A percentile compares a stretch with the other conserved stretches of the same genome.
Evolutionary conservation across 2,888 invertebrate species (phyloP).

Genomic region (Coenonympha glycerion): DNA sequence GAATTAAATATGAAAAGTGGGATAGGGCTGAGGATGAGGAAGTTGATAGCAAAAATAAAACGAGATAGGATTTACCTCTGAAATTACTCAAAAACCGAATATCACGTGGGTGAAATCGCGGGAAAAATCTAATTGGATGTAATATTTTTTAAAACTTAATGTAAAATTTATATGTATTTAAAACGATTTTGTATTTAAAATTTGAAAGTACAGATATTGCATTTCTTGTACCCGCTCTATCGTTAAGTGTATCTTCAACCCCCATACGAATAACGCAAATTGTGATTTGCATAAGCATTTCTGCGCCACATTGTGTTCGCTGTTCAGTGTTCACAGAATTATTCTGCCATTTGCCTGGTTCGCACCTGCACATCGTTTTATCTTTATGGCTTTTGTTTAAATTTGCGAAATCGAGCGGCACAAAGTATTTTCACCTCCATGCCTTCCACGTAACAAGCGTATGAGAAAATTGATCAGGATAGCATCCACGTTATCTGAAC

Average conservation of each 20-base stretch:
- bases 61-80: too few relatives aligned
- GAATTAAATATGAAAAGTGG: too few relatives aligned
- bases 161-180: too few relatives aligned
- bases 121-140: too few relatives aligned
- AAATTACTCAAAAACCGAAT: too few relatives aligned
- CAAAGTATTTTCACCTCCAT: conserved; percentile 24
- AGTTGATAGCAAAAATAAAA: too few relatives aligned
- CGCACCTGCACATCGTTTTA: conserved; percentile 30
- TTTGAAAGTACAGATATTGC: not conserved
- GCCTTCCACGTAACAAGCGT: conserved; percentile 16
- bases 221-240: not conserved
- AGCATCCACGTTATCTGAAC: conserved; percentile 7
- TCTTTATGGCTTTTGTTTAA: conserved; percentile 27
- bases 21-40: too few relatives aligned
- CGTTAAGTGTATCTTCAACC: not conserved
- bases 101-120: too few relatives aligned
- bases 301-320: conserved; percentile 33
- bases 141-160: too few relatives aligned
- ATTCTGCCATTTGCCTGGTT: conserved; percentile 36
- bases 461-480: conserved; percentile 15
- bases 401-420: conserved; percentile 27
- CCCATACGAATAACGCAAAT: conserved; percentile 39
- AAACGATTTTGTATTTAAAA: too few relatives aligned
- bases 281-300: conserved; percentile 55
- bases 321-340: conserved; percentile 34